Base-by-base conservation (phyloP, 1,140 invertebrate genomes). In the Drosophila lacertosa region DNA sequence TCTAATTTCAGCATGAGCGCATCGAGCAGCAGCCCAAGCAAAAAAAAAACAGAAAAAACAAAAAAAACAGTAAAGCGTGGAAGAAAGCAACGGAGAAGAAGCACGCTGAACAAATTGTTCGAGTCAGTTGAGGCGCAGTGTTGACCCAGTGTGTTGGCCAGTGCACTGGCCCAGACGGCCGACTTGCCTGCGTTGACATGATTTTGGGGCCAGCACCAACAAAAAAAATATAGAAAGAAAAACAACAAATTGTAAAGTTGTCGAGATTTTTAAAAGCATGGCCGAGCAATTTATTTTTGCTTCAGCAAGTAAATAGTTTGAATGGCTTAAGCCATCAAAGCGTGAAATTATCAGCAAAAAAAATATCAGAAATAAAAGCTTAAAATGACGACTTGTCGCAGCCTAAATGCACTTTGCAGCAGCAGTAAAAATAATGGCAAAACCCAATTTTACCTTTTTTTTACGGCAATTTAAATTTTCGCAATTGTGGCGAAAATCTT, bases 1-100 rank as follows among this genome's bases (percentile, higher is more conserved):
- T 86, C 82, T 77, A 80, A 74, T 86, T 86, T 84, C 73, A 59
- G 81, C 81, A 64, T 80, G 80, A 84, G 81, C 77, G 80, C 80
- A 80, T 76, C 60, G 44, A 59, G 35, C 45, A 39, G 45, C 37
- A 47, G 15, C 6, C n/a, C 22, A 59, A 33, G 13, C 22, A 9
- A n/a, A 40, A 29, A 48, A 54, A 33, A 60, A 54, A 16, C 7
- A 24, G 39, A 16, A 33, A n/a, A 54, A 26, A 29, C 13, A 32
- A 51, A 40, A 24, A 59, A 20, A 45, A 10, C 16, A 9, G 39
- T 20, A 10, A 18, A 39, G 18, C 47, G 15, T 13, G 18, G 48
- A 40, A 68, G 22, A 54, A 47, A 37, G 39, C 33, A 44, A 40
- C 29, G 58, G 53, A 44, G 42, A 20, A n/a, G 16, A 13, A 26